A percentile compares a stretch with the other conserved stretches of the same genome.
Evolutionary conservation across 2,888 invertebrate genomes (phyloP).

Genomic region (Unio delphinus): DNA sequence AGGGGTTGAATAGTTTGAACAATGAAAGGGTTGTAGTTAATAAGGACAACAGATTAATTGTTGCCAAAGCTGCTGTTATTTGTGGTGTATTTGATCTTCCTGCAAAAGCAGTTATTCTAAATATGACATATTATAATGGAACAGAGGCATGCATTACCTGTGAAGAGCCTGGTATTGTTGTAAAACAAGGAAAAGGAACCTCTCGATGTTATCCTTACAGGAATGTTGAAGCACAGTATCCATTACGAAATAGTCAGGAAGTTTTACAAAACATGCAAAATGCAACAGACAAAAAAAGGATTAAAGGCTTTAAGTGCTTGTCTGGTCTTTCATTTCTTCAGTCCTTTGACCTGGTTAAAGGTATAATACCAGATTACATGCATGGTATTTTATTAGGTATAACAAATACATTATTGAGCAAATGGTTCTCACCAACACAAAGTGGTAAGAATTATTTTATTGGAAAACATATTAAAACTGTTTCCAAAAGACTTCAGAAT

Average conservation of each 20-base stretch:
- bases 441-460: too few relatives aligned
- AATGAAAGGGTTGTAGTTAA: conserved; percentile 7
- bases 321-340: conserved; percentile 23
- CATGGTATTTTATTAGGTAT: conserved; percentile 19
- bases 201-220: conserved; percentile 13
- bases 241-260: conserved; percentile 5
- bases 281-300: conserved; percentile 14
- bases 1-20: too few relatives aligned
- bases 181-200: conserved; percentile 16
- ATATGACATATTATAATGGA: conserved; percentile 32
- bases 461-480: too few relatives aligned
- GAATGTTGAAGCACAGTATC: conserved; percentile 7
- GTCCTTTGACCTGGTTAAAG: conserved; percentile 14
- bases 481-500: too few relatives aligned
- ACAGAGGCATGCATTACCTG: conserved; percentile 23
- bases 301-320: conserved; percentile 25
- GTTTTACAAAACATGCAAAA: conserved; percentile 7
- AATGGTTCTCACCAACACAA: too few relatives aligned
- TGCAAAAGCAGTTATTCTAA: conserved; percentile 26
- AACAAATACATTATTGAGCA: conserved; percentile 12
- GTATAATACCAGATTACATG: conserved; percentile 20
- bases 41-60: conserved; percentile 2
- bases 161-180: conserved; percentile 24
- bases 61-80: conserved; percentile 14
- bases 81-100: conserved; percentile 26